Evolutionary conservation across 1,140 invertebrate species (phyloP).

Genomic region (Bombus superbus): DNA sequence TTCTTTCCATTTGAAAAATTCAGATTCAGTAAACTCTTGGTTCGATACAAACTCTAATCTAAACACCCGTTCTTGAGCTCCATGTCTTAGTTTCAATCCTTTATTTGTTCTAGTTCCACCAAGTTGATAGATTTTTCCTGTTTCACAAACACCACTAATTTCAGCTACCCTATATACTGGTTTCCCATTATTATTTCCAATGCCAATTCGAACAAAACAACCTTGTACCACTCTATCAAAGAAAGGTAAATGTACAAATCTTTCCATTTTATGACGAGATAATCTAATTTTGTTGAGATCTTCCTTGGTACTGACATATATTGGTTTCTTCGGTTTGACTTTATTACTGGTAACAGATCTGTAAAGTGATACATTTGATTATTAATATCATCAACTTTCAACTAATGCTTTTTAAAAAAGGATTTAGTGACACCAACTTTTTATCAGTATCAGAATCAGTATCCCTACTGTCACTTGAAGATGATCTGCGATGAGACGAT

Average conservation of each 20-base stretch:
- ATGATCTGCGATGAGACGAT: slow-evolving; percentile 80
- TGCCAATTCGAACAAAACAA: slow-evolving; percentile 98
- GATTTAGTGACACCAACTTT: slow-evolving; percentile 72
- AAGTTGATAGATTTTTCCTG: slow-evolving; percentile 96
- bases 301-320: slow-evolving; percentile 89
- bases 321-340: slow-evolving; percentile 83
- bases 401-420: slow-evolving; percentile 10
- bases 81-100: slow-evolving; percentile 90
- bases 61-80: slow-evolving; percentile 95
- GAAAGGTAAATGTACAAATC: slow-evolving; percentile 97
- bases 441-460: slow-evolving; percentile 84
- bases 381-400: not conserved
- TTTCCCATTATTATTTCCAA: slow-evolving; percentile 94
- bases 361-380: slow-evolving; percentile 39
- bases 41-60: slow-evolving; percentile 99
- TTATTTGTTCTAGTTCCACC: slow-evolving; percentile 97
- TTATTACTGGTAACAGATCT: slow-evolving; percentile 82
- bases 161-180: slow-evolving; percentile 97
- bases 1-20: slow-evolving; percentile 97
- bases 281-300: slow-evolving; percentile 95
- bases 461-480: slow-evolving; percentile 83
- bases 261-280: slow-evolving; percentile 96
- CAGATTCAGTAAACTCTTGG: slow-evolving; percentile 95
- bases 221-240: slow-evolving; percentile 95
- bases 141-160: slow-evolving; percentile 97